These are phyloP conservation scores for Meandrina meandrites DNA, from an alignment of 92 coral and sea anemone species.

Conservation along the genomic window DNA sequence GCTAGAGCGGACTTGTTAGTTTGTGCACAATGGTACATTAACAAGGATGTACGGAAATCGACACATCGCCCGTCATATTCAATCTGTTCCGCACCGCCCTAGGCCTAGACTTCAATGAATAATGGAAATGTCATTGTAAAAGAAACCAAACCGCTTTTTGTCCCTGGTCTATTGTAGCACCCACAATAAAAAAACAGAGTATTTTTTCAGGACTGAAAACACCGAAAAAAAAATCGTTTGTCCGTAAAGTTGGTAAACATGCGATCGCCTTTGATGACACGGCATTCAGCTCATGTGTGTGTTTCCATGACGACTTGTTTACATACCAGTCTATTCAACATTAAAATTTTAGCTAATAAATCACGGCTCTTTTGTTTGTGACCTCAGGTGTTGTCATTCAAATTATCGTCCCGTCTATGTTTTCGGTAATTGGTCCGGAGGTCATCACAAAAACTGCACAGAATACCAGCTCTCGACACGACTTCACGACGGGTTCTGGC, in stretches of 20 bases:
- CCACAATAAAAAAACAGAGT: neutral
- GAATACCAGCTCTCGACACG: neutral
- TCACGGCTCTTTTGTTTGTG: constrained; percentile 16
- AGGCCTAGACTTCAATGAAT: neutral
- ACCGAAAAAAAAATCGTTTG: neutral
- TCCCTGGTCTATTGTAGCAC: neutral
- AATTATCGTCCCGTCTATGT: constrained; percentile 27
- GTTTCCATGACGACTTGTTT: constrained; percentile 43
- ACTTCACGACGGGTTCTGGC: neutral
- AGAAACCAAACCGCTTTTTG: neutral
- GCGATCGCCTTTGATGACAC: neutral
- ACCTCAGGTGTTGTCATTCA: constrained; percentile 47
- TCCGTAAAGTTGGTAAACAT: neutral
- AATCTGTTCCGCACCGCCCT: neutral
- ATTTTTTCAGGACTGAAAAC: neutral
- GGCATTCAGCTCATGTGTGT: neutral
- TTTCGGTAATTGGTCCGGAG: neutral
- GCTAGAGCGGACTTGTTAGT: neutral
- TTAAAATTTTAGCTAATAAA: neutral
- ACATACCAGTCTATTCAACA: constrained; percentile 4
- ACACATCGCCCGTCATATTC: neutral
- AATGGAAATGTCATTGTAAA: neutral
- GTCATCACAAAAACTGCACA: neutral
- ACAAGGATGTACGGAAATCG: too few relatives aligned
- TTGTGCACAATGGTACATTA: neutral